Evolutionary conservation across 2,113 vertebrate species (phyloP).

Genomic region (Colistium nudipinnis): DNA sequence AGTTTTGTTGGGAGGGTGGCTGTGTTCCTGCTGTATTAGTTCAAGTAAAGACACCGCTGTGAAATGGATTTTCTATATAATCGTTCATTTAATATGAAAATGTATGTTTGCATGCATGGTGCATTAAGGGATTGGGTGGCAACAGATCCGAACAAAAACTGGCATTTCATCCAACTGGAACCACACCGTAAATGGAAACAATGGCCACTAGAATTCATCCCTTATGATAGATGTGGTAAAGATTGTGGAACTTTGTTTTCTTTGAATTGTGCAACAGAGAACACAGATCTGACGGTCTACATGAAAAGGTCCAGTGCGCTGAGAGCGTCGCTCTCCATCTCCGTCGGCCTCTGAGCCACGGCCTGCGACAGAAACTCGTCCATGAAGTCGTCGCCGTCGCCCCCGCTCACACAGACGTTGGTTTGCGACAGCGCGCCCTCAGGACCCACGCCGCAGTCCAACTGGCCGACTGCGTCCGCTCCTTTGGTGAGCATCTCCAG

Average conservation of each 20-base stretch:
- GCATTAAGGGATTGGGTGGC: neutral
- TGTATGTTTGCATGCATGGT: no score
- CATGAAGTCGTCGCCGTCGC: conserved; percentile 80
- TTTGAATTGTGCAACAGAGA: neutral
- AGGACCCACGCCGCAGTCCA: accelerated
- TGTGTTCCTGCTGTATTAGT: no score
- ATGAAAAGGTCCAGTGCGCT: conserved; percentile 87
- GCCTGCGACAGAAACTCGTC: conserved; percentile 86
- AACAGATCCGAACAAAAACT: neutral
- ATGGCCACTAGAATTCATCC: neutral
- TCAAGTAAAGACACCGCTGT: no score
- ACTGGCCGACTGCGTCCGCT: conserved; percentile 42
- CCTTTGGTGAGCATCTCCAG: conserved; percentile 81
- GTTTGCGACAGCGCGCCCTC: neutral
- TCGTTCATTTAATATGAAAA: no score
- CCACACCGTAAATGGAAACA: neutral
- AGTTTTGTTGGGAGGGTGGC: no score
- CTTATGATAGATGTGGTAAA: neutral
- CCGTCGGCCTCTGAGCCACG: conserved; percentile 68
- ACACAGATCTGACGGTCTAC: conserved; percentile 10
- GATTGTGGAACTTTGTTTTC: neutral
- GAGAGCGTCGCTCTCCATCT: conserved; percentile 81
- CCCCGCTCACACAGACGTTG: conserved; percentile 34
- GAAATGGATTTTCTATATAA: no score
- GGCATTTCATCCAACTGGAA: neutral